Evolutionary conservation across 1,140 invertebrate species (phyloP), one percentile per base, ranked within the genome.

Genomic region (Zophobas atratus): DNA sequence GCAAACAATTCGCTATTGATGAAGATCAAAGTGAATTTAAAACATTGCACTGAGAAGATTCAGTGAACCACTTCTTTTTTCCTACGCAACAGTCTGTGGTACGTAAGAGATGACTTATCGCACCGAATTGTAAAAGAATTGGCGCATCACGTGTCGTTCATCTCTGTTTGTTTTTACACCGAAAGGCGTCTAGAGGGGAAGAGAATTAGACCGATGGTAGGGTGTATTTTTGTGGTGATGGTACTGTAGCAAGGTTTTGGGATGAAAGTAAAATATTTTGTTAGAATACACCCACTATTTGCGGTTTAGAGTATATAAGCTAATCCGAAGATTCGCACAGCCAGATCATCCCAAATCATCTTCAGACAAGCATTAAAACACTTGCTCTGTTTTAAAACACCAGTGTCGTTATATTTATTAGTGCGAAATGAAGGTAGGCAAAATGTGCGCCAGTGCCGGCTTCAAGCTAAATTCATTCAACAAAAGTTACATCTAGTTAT

Each of bases 201-300:
- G 1, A 55, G 70, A 55, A 73, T 73, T 73, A 73, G 46, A 49
- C 36, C 51, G 70, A 56, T 73, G 55, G 71, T 73, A 73, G 71
- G 71, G 71, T 73, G 71, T 36, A 36, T 73, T 72, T 49, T 72
- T 51, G 70, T 72, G 51, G 72, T 75, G 72, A 75, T 75, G 72
- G 72, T 75, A 57, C 72, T 75, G 55, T 57, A 46, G 77, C 80
- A 82, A 83, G 81, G 82, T 82, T 84, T 84, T 81, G 81, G 81
- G 81, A 85, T 84, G 84, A 85, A 85, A 85, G 84, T 85, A 73
- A 83, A 82, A 80, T 77, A 81, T 81, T 82, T 81, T 80, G 76
- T 77, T 70, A 79, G 81, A 82, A 77, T 82, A 80, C 84, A 85
- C 84, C 84, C 83, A 84, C 82, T 84, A 83, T 84, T 79, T 81